Evolutionary conservation across 2,113 vertebrate genomes (phyloP).

Genomic region (Thalassoma bifasciatum): DNA sequence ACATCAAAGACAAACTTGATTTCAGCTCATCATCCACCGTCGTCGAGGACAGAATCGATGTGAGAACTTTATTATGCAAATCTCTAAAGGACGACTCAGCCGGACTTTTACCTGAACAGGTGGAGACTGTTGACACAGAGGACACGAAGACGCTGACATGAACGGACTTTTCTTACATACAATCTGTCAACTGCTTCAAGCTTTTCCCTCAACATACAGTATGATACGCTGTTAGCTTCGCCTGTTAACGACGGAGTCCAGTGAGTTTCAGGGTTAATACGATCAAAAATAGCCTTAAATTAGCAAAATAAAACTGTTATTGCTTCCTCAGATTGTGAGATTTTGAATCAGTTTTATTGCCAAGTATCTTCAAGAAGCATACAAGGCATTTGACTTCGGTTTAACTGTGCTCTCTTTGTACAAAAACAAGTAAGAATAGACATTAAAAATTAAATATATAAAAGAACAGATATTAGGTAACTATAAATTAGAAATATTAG

Average conservation of each 20-base stretch:
- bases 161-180: constrained; percentile 61
- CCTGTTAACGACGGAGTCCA: constrained; percentile 38
- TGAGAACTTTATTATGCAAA: constrained; percentile 81
- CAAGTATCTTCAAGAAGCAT: too few species aligned
- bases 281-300: constrained; percentile 7
- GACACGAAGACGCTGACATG: constrained; percentile 34
- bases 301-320: too few species aligned
- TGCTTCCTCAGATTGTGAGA: too few species aligned
- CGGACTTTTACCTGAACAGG: constrained; percentile 48
- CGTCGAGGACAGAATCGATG: constrained; percentile 39
- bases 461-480: too few species aligned
- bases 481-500: too few species aligned
- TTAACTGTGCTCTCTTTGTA: too few species aligned
- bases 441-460: too few species aligned
- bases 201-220: constrained; percentile 52
- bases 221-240: constrained; percentile 45
- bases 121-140: constrained; percentile 39
- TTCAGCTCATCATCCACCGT: constrained; percentile 52
- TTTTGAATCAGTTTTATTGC: too few species aligned
- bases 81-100: constrained; percentile 43
- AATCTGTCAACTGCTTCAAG: constrained; percentile 47
- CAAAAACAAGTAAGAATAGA: too few species aligned
- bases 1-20: constrained; percentile 42
- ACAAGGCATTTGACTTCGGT: too few species aligned
- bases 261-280: not conserved